phyloP scores from a whole-genome alignment of 37 sponge, comb jelly and placozoan species.

The Lycopodina hypogea region DNA sequence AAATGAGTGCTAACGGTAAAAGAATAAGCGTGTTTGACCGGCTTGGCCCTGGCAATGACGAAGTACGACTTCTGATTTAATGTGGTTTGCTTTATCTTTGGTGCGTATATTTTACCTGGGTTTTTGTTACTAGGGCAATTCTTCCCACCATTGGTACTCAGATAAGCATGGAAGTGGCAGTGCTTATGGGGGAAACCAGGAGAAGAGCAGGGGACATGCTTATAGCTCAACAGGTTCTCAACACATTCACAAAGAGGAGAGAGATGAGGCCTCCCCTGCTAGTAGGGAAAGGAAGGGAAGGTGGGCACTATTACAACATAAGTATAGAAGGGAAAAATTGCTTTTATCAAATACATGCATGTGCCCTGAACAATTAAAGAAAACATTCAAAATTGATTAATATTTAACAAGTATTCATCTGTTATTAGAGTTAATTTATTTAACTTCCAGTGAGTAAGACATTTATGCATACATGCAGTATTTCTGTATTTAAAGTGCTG shows the following conservation, averaged over 20 bases:
- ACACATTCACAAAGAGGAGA: conserved; percentile 5
- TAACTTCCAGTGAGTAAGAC: too few species aligned
- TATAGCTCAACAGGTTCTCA: conserved; percentile 7
- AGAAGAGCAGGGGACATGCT: conserved; percentile 4
- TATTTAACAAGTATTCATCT: too few species aligned
- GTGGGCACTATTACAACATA: background rate
- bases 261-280: conserved; percentile 6
- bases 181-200: background rate
- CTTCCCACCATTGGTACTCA: conserved; percentile 19
- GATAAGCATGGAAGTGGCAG: conserved; percentile 17
- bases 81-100: background rate
- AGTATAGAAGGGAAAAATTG: background rate
- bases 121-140: conserved; percentile 4
- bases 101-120: background rate
- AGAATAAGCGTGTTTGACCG: conserved; percentile 78
- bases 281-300: conserved; percentile 33
- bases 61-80: conserved; percentile 1
- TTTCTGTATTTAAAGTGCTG: too few species aligned
- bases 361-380: too few species aligned
- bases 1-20: conserved; percentile 23
- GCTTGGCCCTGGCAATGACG: conserved; percentile 72
- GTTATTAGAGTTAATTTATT: too few species aligned
- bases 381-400: too few species aligned
- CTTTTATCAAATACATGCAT: background rate
- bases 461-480: too few species aligned